Conservation (phyloP, 2,113 vertebrate species). For the Apteryx owenii region DNA sequence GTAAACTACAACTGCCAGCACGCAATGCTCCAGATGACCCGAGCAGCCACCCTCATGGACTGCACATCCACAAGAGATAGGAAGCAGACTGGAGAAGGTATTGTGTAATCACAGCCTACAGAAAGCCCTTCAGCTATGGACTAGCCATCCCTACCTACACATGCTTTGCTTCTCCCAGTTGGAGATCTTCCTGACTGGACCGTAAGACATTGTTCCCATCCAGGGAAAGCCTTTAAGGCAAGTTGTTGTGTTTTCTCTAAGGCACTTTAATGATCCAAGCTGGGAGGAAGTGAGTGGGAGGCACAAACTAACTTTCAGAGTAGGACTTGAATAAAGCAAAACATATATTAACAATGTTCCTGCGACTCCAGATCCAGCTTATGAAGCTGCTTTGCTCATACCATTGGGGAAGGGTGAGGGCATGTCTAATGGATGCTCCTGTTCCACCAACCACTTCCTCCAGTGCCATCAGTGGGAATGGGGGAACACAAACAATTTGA, state of each 20-base stretch:
- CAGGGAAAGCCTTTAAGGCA: slow-evolving; percentile 54
- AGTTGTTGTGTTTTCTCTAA: slow-evolving; percentile 63
- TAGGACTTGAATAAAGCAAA: not conserved
- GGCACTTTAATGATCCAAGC: slow-evolving; percentile 53
- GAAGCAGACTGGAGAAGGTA: not conserved
- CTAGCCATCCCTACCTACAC: not conserved
- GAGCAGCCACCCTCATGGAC: not conserved
- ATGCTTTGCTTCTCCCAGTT: not conserved
- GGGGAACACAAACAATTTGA: not conserved
- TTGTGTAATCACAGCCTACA: not conserved
- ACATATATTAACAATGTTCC: not conserved
- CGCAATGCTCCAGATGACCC: not conserved
- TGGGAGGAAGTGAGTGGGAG: slow-evolving; percentile 35
- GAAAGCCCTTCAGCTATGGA: not conserved
- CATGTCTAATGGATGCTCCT: not conserved
- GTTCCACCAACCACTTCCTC: not conserved
- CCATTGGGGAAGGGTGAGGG: not conserved
- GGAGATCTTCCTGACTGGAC: not conserved
- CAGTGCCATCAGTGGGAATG: not conserved
- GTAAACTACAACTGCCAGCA: not conserved
- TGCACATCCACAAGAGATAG: not conserved
- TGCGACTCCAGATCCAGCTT: not conserved
- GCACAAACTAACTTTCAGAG: slow-evolving; percentile 22
- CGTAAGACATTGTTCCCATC: not conserved
- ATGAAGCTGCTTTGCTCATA: not conserved